Percentiles rank a stretch among this genome's conserved stretches.
Evolutionary conservation across 2,888 invertebrate genomes (phyloP).

Genomic region (Drosophila monieri): DNA sequence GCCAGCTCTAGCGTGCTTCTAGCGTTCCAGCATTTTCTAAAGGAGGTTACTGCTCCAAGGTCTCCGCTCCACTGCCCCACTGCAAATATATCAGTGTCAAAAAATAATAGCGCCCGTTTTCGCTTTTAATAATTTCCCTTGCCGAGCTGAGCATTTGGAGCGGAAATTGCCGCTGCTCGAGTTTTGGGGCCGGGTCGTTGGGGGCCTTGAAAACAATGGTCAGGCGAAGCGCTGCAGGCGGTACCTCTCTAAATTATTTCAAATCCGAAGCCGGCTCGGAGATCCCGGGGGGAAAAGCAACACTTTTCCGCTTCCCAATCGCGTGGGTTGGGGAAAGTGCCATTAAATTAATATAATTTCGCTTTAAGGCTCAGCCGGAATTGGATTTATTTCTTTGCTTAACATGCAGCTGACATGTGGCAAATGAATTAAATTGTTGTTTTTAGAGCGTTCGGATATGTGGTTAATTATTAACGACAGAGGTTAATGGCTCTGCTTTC

Average conservation of each 20-base stretch:
- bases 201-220: constrained; percentile 59
- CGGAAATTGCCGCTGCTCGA: constrained; percentile 70
- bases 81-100: constrained; percentile 78
- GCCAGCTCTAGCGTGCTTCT: constrained; percentile 43
- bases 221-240: constrained; percentile 44
- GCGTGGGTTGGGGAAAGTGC: constrained; percentile 49
- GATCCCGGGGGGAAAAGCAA: constrained; percentile 15
- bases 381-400: constrained; percentile 16
- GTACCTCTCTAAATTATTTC: constrained; percentile 55
- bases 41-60: constrained; percentile 71
- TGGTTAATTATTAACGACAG: constrained; percentile 3
- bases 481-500: constrained; percentile 12
- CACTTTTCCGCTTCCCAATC: constrained; percentile 23
- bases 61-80: constrained; percentile 36
- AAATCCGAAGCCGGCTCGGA: constrained; percentile 26
- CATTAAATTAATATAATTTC: constrained; percentile 70
- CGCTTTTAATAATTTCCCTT: constrained; percentile 78
- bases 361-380: constrained; percentile 20
- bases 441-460: constrained; percentile 12
- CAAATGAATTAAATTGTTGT: constrained; percentile 26
- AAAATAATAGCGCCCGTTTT: constrained; percentile 77
- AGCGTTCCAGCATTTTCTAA: constrained; percentile 10
- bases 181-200: constrained; percentile 32
- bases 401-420: constrained; percentile 19
- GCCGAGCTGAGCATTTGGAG: constrained; percentile 68